Conservation (phyloP, 2,797 vertebrate genomes). For the Monodelphis domestica region DNA sequence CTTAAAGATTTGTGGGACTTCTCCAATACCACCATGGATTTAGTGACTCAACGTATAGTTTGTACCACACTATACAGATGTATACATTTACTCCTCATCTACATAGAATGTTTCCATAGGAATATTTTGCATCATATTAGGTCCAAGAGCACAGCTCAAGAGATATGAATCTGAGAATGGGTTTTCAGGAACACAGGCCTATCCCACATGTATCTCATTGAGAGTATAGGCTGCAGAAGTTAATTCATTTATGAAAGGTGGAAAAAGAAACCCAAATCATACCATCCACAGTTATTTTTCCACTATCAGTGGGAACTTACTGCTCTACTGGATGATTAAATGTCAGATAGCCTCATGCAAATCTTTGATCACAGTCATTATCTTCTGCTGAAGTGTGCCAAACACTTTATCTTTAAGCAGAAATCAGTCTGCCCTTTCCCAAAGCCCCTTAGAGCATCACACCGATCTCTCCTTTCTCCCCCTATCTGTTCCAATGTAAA, state of each 20-base stretch:
- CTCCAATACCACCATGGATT: background rate
- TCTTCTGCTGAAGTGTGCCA: background rate
- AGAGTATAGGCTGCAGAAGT: background rate
- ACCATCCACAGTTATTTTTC: background rate
- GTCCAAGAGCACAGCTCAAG: conserved; percentile 3
- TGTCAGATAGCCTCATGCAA: conserved; percentile 30
- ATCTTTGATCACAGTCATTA: conserved; percentile 65
- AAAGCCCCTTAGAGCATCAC: background rate
- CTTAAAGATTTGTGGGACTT: background rate
- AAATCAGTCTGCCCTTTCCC: conserved; percentile 23
- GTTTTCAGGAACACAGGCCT: background rate
- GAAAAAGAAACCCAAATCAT: background rate
- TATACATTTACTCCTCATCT: background rate
- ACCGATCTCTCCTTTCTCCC: background rate
- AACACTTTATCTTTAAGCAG: conserved; percentile 10
- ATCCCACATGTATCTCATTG: conserved; percentile 8
- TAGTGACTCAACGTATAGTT: background rate
- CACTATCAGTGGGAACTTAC: conserved; percentile 6
- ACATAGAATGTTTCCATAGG: background rate
- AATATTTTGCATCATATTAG: background rate
- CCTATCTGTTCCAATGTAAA: conserved; percentile 8
- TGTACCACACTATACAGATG: background rate
- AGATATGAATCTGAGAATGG: background rate
- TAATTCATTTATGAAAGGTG: background rate
- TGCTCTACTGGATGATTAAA: background rate